A percentile compares a stretch with the other conserved stretches of the same genome.
Conservation (phyloP, 2,888 invertebrate genomes). For the Epinotia bilunana region DNA sequence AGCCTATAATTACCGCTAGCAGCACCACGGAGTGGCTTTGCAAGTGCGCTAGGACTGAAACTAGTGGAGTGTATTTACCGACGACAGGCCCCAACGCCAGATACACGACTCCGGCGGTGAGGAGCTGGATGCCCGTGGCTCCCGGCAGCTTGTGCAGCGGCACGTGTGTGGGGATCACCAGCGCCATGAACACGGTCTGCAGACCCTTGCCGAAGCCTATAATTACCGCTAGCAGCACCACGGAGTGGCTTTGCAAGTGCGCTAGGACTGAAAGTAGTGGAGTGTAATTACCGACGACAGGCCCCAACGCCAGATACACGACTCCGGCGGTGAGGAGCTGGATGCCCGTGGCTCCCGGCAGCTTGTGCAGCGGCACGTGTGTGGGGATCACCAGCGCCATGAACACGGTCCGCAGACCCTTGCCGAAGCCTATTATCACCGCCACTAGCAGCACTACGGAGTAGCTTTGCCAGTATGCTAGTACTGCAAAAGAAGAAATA, state of each 20-base stretch:
- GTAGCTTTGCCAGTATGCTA: constrained; percentile 86
- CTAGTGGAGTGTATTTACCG: no score
- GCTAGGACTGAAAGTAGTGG: constrained; percentile 82
- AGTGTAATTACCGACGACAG: constrained; percentile 85
- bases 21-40: no score
- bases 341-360: constrained; percentile 89
- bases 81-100: no score
- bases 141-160: no score
- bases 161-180: no score
- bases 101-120: no score
- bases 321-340: constrained; percentile 88
- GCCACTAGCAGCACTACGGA: constrained; percentile 83
- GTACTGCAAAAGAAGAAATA: constrained; percentile 68
- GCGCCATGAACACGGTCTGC: no score
- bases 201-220: no score
- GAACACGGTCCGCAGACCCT: constrained; percentile 89
- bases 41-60: no score
- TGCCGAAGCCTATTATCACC: constrained; percentile 88
- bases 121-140: no score
- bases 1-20: no score
- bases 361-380: constrained; percentile 87
- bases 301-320: constrained; percentile 85
- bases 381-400: constrained; percentile 90
- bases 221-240: no score
- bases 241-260: constrained; percentile 82